Evolutionary conservation across 2,113 vertebrate genomes (phyloP), one percentile per base, ranked within the genome.

Genomic region (Nothoprocta pentlandii): DNA sequence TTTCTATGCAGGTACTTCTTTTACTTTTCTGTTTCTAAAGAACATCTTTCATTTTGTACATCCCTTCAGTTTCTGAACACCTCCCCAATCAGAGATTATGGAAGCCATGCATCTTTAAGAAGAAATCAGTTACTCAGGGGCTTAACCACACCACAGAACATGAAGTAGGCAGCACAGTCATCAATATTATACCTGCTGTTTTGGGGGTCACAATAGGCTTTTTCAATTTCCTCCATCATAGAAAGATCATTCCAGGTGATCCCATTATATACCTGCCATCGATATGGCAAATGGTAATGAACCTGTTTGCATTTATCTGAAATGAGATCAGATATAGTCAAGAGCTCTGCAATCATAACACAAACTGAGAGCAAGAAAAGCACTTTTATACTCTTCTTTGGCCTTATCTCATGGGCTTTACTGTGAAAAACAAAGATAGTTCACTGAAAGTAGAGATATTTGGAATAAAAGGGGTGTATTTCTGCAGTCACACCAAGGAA

Each of bases 211-310:
- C 99, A 99, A 74, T 98, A 99, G 23, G 97, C 97, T 88, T 97
- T 97, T 96, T 99, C 99, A 23, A 99, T 93, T 15, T 97, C 95
- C 47, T 99, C 99, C 98, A 98, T 98, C 70, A 77, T 78, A 17
- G 81, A 1, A 70, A 99, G 62, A 53, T 98, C 98, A 4, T 34
- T 93, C 99, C 99, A 99, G 17, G 49, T 94, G 28, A 68, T 6
- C 8, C 70, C 95, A 22, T 95, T 51, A 7, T 94, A 36, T 16
- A 97, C n/a, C 94, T 99, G 98, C 99, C 99, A 99, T 85, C 97
- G 98, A 95, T 99, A 99, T 1, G 99, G 99, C 32, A 99, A 97
- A 69, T 96, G 90, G 95, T 98, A 99, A 82, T 99, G 99, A 92
- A 98, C 81, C 56, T 94, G 97, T 10, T 6, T 92, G 93, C 99